Conservation (phyloP, 2,888 invertebrate genomes). For the Drosophila mettleri region DNA sequence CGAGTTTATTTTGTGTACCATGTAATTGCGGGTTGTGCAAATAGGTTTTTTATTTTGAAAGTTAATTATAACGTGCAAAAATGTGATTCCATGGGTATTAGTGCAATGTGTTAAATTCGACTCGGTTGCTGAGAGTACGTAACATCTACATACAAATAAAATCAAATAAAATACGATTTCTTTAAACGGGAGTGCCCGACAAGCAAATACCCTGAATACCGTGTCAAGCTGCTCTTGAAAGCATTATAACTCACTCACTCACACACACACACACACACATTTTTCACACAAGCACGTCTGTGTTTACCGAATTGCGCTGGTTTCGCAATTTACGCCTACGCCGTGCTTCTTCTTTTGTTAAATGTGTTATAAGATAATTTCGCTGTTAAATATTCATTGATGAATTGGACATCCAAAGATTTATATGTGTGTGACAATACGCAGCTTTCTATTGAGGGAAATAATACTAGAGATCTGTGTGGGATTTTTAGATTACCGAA, state of each 20-base stretch:
- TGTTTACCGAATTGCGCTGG: too few relatives aligned
- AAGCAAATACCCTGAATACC: neutral
- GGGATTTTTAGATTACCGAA: neutral
- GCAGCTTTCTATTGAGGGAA: neutral
- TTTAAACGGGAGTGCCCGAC: neutral
- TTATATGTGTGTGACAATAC: neutral
- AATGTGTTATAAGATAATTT: neutral
- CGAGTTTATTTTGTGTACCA: slow-evolving; percentile 17
- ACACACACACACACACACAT: neutral
- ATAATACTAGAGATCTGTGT: neutral
- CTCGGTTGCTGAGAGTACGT: slow-evolving; percentile 53
- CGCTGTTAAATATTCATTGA: neutral
- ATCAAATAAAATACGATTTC: neutral
- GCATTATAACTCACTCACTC: neutral
- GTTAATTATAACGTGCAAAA: slow-evolving; percentile 72
- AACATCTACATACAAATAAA: slow-evolving; percentile 32
- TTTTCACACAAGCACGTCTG: neutral
- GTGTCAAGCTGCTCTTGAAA: neutral
- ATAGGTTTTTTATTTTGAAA: slow-evolving; percentile 30
- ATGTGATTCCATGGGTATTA: slow-evolving; percentile 61
- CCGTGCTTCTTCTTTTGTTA: neutral
- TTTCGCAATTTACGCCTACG: neutral
- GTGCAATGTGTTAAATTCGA: slow-evolving; percentile 33
- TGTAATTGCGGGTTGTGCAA: slow-evolving; percentile 36
- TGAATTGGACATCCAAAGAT: neutral